A percentile compares a stretch with the other conserved stretches of the same genome.
Evolutionary conservation across 2,888 invertebrate species (phyloP).

Genomic region (Prionchulus punctatus): DNA sequence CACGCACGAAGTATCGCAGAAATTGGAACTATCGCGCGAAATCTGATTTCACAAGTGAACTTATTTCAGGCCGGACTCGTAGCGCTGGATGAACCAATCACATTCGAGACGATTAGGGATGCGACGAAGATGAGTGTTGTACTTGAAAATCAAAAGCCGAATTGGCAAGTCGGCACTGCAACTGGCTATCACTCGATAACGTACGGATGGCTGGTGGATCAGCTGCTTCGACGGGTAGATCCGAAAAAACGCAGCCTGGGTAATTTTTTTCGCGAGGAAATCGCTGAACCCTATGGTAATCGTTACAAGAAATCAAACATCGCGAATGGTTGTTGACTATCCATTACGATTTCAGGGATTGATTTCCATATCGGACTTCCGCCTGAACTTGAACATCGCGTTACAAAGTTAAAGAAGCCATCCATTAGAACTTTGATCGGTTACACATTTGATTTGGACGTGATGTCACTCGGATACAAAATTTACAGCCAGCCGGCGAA

Average conservation of each 20-base stretch:
- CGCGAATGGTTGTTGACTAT: too few relatives aligned
- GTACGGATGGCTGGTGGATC: conserved; percentile 36
- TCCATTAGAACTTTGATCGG: too few relatives aligned
- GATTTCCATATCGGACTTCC: conserved; percentile 33
- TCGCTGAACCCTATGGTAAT: conserved; percentile 1
- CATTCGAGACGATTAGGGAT: conserved; percentile 25
- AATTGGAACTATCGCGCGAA: too few relatives aligned
- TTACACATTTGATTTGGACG: too few relatives aligned
- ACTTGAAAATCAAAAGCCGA: conserved; percentile 30
- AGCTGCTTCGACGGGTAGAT: conserved; percentile 33
- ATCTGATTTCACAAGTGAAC: too few relatives aligned
- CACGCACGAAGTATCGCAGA: conserved; percentile 28
- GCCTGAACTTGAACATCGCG: conserved; percentile 23
- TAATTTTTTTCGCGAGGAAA: conserved; percentile 29
- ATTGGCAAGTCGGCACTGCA: conserved; percentile 31
- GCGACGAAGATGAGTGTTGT: conserved; percentile 27
- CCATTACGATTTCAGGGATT: conserved; percentile 27
- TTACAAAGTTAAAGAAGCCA: conserved; percentile 24
- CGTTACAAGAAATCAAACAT: too few relatives aligned
- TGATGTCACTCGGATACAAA: too few relatives aligned
- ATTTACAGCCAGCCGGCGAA: too few relatives aligned
- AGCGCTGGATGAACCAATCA: conserved; percentile 27
- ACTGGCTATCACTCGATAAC: conserved; percentile 37
- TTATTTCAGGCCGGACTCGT: conserved; percentile 33
- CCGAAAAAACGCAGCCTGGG: conserved; percentile 30